Conservation (phyloP, 2,888 invertebrate species). For the Cephus spinipes region DNA sequence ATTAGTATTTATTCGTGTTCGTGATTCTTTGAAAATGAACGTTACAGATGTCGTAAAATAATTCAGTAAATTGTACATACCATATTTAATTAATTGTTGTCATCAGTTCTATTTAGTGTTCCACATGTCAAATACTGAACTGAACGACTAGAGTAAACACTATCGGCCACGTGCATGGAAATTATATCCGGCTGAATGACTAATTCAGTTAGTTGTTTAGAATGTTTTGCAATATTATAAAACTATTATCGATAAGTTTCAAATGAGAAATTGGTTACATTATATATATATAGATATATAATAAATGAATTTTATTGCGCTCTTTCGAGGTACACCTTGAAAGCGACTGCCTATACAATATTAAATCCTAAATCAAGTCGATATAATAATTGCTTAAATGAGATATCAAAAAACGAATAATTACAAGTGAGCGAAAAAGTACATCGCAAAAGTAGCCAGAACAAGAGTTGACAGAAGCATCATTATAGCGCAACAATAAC, state of each 20-base stretch:
- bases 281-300: constrained; percentile 1
- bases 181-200: background rate
- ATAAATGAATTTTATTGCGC: constrained; percentile 5
- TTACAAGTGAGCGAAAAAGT: constrained; percentile 27
- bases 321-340: background rate
- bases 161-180: background rate
- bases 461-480: constrained; percentile 16
- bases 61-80: background rate
- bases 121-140: background rate
- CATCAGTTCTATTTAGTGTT: background rate
- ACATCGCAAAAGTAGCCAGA: constrained; percentile 62
- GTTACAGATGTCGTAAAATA: background rate
- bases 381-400: constrained; percentile 7
- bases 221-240: constrained; percentile 4
- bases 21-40: background rate
- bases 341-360: background rate
- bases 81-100: too few relatives aligned
- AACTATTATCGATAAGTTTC: background rate
- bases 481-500: constrained; percentile 22
- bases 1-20: background rate
- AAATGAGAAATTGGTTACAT: background rate
- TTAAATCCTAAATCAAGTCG: background rate
- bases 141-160: constrained; percentile 6
- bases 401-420: constrained; percentile 8
- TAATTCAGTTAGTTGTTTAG: constrained; percentile 6